Evolutionary conservation across 2,888 invertebrate species (phyloP).

Genomic region (Lapara coniferarum): DNA sequence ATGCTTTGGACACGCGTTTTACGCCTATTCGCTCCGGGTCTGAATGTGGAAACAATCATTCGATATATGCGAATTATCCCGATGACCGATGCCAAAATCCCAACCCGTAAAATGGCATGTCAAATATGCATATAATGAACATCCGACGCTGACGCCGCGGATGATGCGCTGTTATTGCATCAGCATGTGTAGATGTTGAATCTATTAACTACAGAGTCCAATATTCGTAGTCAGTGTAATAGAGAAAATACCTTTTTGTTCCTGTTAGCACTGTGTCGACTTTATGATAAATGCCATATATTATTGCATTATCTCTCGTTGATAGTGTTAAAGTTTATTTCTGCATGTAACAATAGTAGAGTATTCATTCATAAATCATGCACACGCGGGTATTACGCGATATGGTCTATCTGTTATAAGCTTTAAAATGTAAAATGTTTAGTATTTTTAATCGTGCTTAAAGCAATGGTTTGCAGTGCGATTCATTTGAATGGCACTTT

Average conservation of each 20-base stretch:
- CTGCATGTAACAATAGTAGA: too few relatives aligned
- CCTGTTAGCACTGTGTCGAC: neutral
- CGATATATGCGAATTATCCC: constrained; percentile 63
- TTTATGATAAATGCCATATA: too few relatives aligned
- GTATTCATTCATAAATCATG: too few relatives aligned
- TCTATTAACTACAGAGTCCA: neutral
- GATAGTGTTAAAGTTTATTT: too few relatives aligned
- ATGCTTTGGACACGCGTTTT: constrained; percentile 42
- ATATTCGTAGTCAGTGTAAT: too few relatives aligned
- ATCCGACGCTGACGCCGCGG: constrained; percentile 40
- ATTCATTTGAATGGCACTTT: too few relatives aligned
- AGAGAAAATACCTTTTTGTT: neutral
- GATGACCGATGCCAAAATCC: constrained; percentile 54
- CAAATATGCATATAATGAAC: constrained; percentile 50
- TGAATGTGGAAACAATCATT: constrained; percentile 62
- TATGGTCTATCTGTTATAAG: too few relatives aligned
- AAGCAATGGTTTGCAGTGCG: too few relatives aligned
- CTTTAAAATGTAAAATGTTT: too few relatives aligned
- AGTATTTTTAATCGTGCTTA: too few relatives aligned
- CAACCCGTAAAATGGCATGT: constrained; percentile 56
- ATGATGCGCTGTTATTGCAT: constrained; percentile 32
- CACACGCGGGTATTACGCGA: too few relatives aligned
- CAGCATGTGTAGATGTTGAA: constrained; percentile 33
- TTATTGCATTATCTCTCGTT: too few relatives aligned
- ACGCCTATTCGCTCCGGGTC: constrained; percentile 56